phyloP scores from a whole-genome alignment of 2,797 vertebrate species.

The Valencia hispanica region DNA sequence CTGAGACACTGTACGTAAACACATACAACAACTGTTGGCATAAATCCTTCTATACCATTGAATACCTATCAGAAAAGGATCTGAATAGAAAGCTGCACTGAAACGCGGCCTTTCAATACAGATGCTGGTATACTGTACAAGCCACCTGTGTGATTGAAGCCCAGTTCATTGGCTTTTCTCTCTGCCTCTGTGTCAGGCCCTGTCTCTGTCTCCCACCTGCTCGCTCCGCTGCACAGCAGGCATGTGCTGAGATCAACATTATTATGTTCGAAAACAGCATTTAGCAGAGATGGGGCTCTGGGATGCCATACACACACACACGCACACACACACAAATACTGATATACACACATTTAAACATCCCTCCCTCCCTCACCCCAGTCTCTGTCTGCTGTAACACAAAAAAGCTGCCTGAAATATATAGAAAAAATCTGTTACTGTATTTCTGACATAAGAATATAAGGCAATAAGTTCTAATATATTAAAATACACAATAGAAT shows the following conservation, averaged over 20 bases:
- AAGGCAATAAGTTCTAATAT: neutral
- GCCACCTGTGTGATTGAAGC: constrained; percentile 63
- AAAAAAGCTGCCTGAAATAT: constrained; percentile 17
- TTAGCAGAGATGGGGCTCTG: constrained; percentile 65
- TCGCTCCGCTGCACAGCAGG: constrained; percentile 80
- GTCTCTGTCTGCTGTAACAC: constrained; percentile 31
- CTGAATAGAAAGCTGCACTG: constrained; percentile 18
- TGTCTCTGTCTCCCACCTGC: constrained; percentile 70
- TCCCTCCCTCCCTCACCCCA: constrained; percentile 26
- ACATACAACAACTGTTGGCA: neutral
- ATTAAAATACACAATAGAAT: neutral
- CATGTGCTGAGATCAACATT: constrained; percentile 86
- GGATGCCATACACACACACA: constrained; percentile 25
- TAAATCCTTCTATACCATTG: constrained; percentile 43
- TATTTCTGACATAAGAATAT: neutral
- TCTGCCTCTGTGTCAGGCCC: constrained; percentile 48
- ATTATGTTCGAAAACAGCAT: constrained; percentile 82
- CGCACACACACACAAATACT: neutral
- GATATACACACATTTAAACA: constrained; percentile 11
- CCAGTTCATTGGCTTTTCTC: constrained; percentile 55
- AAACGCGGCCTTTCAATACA: constrained; percentile 27
- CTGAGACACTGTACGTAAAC: constrained; percentile 21
- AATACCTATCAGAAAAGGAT: constrained; percentile 7
- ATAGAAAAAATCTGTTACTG: neutral
- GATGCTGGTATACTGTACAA: constrained; percentile 50